These are phyloP conservation scores for Dolichallabes microphthalmus DNA, from an alignment of 2,113 vertebrate genomes.

Conservation along the genomic window DNA sequence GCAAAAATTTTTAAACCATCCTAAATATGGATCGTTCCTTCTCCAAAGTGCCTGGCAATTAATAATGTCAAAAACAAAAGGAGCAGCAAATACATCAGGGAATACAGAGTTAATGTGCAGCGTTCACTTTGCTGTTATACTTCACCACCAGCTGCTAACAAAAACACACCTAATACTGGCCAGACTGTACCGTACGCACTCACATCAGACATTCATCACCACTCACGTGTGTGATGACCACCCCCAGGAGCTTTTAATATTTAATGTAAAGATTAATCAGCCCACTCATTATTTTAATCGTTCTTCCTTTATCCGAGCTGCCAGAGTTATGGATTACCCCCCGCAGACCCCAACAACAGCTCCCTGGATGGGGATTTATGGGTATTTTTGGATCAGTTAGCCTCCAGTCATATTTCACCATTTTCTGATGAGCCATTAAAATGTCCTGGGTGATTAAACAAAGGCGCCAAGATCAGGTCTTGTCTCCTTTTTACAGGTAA, in stretches of 20 bases:
- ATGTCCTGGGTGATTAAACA: slow-evolving; percentile 59
- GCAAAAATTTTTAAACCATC: neutral
- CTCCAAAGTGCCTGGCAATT: neutral
- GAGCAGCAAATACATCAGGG: neutral
- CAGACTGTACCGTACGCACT: slow-evolving; percentile 34
- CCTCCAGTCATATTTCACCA: slow-evolving; percentile 60
- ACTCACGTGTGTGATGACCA: slow-evolving; percentile 55
- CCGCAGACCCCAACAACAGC: slow-evolving; percentile 52
- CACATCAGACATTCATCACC: slow-evolving; percentile 52
- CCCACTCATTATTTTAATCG: slow-evolving; percentile 65
- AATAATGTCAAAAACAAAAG: neutral
- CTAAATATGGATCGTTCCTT: neutral
- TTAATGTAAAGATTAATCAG: slow-evolving; percentile 65
- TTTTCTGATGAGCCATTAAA: slow-evolving; percentile 61
- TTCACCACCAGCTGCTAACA: slow-evolving; percentile 37
- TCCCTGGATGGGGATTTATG: slow-evolving; percentile 59
- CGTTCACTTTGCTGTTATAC: slow-evolving; percentile 2
- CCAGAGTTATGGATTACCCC: slow-evolving; percentile 60
- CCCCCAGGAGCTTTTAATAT: slow-evolving; percentile 58
- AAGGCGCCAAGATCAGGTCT: slow-evolving; percentile 47
- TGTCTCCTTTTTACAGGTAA: slow-evolving; percentile 42
- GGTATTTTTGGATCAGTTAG: slow-evolving; percentile 61
- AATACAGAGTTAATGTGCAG: neutral
- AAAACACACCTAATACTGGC: slow-evolving; percentile 22
- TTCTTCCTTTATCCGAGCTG: slow-evolving; percentile 57